These are phyloP conservation scores for Rutpela maculata DNA, from an alignment of 2,888 invertebrate species.

Conservation along the genomic window DNA sequence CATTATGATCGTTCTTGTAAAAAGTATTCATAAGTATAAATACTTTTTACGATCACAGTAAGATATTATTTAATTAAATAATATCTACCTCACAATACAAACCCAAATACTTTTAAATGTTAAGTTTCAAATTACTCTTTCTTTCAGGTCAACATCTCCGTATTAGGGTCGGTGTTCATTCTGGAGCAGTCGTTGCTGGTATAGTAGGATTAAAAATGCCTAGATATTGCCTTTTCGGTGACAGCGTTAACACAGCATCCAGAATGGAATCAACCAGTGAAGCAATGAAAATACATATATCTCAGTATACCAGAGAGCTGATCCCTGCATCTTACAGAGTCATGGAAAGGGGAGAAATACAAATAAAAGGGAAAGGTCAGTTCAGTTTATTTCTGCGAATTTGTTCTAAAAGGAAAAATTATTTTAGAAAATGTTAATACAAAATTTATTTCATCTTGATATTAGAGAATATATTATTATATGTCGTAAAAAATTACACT, in stretches of 20 bases:
- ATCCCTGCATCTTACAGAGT: constrained; percentile 85
- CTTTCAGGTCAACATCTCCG: constrained; percentile 84
- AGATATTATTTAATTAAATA: no score
- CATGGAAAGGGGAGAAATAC: constrained; percentile 87
- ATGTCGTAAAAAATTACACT: no score
- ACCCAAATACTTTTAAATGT: not conserved
- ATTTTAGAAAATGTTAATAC: no score
- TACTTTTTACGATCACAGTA: no score
- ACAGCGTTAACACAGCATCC: constrained; percentile 93
- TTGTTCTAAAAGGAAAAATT: no score
- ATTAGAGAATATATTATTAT: no score
- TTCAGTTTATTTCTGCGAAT: no score
- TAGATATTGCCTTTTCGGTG: constrained; percentile 90
- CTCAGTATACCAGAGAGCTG: constrained; percentile 88
- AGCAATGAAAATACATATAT: constrained; percentile 96
- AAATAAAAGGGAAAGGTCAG: constrained; percentile 92
- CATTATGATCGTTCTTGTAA: no score
- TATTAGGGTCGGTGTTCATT: constrained; percentile 91
- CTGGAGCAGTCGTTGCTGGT: constrained; percentile 94
- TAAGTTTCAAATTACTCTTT: not conserved
- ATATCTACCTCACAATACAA: no score
- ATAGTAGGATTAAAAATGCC: constrained; percentile 97
- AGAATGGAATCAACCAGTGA: constrained; percentile 95
- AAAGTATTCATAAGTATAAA: no score
- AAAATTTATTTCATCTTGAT: no score